These are phyloP conservation scores for Bothrops jararaca DNA, from an alignment of 2,113 vertebrate genomes.

Conservation along the genomic window DNA sequence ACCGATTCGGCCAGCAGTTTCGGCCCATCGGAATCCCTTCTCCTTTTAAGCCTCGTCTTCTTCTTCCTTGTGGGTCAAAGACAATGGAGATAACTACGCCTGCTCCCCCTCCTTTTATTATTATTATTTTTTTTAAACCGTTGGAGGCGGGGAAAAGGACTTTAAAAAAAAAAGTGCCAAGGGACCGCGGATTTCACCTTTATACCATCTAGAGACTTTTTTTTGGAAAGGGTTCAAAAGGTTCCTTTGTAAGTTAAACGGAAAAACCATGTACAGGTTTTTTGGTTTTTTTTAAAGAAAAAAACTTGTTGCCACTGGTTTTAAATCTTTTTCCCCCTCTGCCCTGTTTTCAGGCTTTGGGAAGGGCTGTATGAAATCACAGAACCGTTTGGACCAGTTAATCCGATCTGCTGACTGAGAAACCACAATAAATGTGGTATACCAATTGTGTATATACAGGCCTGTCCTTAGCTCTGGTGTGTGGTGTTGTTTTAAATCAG, in stretches of 20 bases:
- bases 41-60: slow-evolving; percentile 55
- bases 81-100: slow-evolving; percentile 79
- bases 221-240: slow-evolving; percentile 4
- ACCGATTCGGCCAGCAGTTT: slow-evolving; percentile 36
- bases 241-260: slow-evolving; percentile 70
- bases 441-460: slow-evolving; percentile 75
- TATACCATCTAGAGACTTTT: slow-evolving; percentile 76
- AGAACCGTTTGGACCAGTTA: slow-evolving; percentile 26
- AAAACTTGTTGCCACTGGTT: slow-evolving; percentile 70
- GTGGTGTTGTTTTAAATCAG: slow-evolving; percentile 38
- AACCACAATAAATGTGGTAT: slow-evolving; percentile 69
- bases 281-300: slow-evolving; percentile 76
- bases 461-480: slow-evolving; percentile 74
- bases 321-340: slow-evolving; percentile 56
- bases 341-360: slow-evolving; percentile 48
- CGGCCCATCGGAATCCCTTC: slow-evolving; percentile 55
- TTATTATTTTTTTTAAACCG: background rate
- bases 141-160: slow-evolving; percentile 32
- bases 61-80: slow-evolving; percentile 69
- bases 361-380: slow-evolving; percentile 9
- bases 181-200: slow-evolving; percentile 74
- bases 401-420: slow-evolving; percentile 47
- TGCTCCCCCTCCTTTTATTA: background rate
- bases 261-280: slow-evolving; percentile 73
- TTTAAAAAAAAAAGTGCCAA: slow-evolving; percentile 51